phyloP scores from a whole-genome alignment of 2,113 vertebrate species.

The Hippocampus zosterae region DNA sequence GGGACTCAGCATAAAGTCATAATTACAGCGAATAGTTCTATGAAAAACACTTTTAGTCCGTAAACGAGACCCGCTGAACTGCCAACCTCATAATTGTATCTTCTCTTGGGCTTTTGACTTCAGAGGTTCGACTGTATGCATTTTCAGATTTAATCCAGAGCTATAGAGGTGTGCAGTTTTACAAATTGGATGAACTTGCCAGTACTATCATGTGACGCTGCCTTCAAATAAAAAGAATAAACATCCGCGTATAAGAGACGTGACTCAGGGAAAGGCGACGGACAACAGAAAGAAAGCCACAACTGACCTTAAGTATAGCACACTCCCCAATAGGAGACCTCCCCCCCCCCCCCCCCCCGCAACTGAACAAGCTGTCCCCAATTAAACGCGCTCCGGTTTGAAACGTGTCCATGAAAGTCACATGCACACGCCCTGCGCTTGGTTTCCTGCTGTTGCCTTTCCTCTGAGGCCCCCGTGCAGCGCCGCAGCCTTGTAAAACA shows the following conservation, averaged over 20 bases:
- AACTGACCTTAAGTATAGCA: background rate
- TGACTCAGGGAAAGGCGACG: too few species aligned
- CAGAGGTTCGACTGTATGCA: background rate
- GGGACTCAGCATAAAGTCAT: background rate
- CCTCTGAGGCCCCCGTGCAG: constrained; percentile 52
- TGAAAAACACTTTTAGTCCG: background rate
- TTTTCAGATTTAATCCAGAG: background rate
- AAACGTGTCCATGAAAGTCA: constrained; percentile 16
- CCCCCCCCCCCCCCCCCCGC: background rate
- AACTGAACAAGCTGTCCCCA: background rate
- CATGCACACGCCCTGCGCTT: constrained; percentile 30
- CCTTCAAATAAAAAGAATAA: too few species aligned
- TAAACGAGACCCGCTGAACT: background rate
- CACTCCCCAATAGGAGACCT: background rate
- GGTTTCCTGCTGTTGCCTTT: constrained; percentile 63
- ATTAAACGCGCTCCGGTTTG: background rate
- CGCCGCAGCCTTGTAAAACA: constrained; percentile 68
- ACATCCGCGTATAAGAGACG: too few species aligned
- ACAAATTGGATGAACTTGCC: too few species aligned
- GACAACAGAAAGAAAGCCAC: too few species aligned
- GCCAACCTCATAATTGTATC: background rate
- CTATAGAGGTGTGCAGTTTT: too few species aligned
- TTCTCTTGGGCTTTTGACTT: background rate
- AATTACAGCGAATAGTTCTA: background rate
- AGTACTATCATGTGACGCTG: too few species aligned